A percentile compares a stretch with the other conserved stretches of the same genome.
Evolutionary conservation across 2,113 vertebrate genomes (phyloP).

Genomic region (Lanius collurio): DNA sequence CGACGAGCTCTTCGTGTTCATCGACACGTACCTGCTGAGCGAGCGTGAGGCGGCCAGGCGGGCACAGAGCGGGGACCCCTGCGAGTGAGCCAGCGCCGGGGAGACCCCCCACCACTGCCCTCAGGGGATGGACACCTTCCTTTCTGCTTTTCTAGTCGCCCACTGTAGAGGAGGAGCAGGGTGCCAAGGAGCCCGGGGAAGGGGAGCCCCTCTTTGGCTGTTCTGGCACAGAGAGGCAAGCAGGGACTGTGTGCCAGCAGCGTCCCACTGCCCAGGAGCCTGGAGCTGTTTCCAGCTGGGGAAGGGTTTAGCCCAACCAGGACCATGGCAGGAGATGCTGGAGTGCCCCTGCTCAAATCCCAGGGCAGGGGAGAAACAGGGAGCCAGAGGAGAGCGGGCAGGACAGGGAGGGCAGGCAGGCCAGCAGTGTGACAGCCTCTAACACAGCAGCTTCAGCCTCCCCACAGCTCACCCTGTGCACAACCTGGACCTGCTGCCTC

Average conservation of each 20-base stretch:
- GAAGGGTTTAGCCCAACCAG: neutral
- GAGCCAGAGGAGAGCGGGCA: neutral
- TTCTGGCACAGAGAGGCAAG: neutral
- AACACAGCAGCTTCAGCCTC: neutral
- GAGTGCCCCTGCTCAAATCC: neutral
- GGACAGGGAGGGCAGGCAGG: neutral
- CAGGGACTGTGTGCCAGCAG: neutral
- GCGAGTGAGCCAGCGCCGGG: conserved; percentile 76
- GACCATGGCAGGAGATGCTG: rapidly evolving
- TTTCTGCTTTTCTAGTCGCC: neutral
- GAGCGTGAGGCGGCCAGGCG: conserved; percentile 77
- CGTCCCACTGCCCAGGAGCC: neutral
- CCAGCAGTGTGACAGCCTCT: neutral
- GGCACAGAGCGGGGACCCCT: conserved; percentile 76
- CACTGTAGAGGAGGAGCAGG: neutral
- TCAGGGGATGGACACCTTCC: neutral
- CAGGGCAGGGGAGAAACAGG: rapidly evolving
- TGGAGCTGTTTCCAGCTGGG: neutral
- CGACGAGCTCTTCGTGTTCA: conserved; percentile 87
- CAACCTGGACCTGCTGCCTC: rapidly evolving
- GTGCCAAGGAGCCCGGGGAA: neutral
- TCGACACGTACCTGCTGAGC: conserved; percentile 87
- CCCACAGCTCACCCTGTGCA: rapidly evolving
- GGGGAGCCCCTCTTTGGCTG: neutral
- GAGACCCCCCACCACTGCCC: neutral